phyloP scores from a whole-genome alignment of 2,888 invertebrate species.

The Nymphalis polychloros region DNA sequence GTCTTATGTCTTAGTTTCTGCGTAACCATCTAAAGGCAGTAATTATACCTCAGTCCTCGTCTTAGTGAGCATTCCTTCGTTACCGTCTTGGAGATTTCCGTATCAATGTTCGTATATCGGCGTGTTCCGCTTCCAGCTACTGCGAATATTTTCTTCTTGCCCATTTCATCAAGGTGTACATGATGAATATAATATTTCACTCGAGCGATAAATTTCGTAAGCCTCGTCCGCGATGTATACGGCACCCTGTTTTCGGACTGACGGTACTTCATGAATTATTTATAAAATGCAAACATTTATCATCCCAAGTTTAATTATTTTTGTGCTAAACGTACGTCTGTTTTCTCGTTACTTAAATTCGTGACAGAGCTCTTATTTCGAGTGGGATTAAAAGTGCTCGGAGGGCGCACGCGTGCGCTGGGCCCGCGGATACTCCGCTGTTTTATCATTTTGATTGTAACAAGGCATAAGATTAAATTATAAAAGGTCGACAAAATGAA shows the following conservation, averaged over 20 bases:
- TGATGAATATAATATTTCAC: conserved; percentile 1
- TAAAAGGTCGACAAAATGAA: conserved; percentile 59
- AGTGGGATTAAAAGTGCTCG: conserved; percentile 35
- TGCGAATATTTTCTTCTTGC: background rate
- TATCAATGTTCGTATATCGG: background rate
- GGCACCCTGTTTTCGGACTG: background rate
- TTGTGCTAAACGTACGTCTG: conserved; percentile 27
- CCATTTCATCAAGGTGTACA: background rate
- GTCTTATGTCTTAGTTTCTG: background rate
- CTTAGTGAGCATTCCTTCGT: conserved; percentile 3
- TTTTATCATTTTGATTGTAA: conserved; percentile 59
- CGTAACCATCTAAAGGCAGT: conserved; percentile 12
- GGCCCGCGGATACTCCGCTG: conserved; percentile 15
- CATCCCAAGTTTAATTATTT: conserved; percentile 31
- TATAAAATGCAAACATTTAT: conserved; percentile 22
- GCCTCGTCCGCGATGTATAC: background rate
- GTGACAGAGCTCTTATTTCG: conserved; percentile 23
- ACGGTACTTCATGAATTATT: background rate
- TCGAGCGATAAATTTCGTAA: background rate
- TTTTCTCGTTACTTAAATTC: conserved; percentile 29
- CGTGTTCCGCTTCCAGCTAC: background rate
- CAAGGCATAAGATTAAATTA: conserved; percentile 64
- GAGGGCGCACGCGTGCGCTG: conserved; percentile 35
- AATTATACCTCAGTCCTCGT: conserved; percentile 17
- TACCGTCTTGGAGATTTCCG: background rate